These are phyloP conservation scores for Stegana nigrithorax DNA, from an alignment of 2,888 invertebrate genomes.

Conservation along the genomic window DNA sequence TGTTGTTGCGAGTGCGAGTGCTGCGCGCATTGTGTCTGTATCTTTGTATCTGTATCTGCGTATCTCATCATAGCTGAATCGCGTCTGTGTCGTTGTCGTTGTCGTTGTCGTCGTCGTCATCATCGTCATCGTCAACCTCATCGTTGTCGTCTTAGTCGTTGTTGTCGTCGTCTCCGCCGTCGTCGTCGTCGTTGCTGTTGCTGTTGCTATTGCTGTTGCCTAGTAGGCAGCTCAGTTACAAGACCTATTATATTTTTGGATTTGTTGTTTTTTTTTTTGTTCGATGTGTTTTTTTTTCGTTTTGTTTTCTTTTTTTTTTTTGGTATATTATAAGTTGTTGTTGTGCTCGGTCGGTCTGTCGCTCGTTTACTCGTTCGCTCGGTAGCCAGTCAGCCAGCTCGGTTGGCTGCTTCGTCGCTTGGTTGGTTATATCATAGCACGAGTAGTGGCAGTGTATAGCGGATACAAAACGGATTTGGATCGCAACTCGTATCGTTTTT, in stretches of 20 bases:
- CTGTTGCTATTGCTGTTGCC: slow-evolving; percentile 35
- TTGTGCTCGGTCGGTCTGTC: neutral
- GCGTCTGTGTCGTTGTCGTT: slow-evolving; percentile 50
- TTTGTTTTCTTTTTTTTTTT: neutral
- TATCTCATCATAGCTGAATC: slow-evolving; percentile 61
- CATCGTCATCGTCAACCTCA: slow-evolving; percentile 1
- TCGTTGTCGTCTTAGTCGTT: slow-evolving; percentile 22
- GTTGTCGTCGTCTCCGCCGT: slow-evolving; percentile 26
- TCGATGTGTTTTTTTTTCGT: slow-evolving; percentile 52
- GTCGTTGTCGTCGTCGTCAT: slow-evolving; percentile 29
- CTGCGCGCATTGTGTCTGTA: slow-evolving; percentile 38
- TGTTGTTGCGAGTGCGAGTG: neutral
- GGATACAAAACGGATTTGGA: slow-evolving; percentile 50
- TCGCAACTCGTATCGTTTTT: slow-evolving; percentile 46
- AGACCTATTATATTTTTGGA: slow-evolving; percentile 49
- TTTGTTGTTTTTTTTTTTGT: slow-evolving; percentile 43
- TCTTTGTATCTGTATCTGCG: slow-evolving; percentile 38
- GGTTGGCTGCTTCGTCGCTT: slow-evolving; percentile 37
- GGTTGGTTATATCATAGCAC: slow-evolving; percentile 49
- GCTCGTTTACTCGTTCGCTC: neutral
- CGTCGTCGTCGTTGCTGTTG: slow-evolving; percentile 29
- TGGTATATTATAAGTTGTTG: neutral
- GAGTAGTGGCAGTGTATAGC: slow-evolving; percentile 24
- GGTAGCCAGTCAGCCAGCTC: slow-evolving; percentile 41
- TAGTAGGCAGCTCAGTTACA: slow-evolving; percentile 64